phyloP scores from a whole-genome alignment of 2,113 vertebrate genomes.

The Mellivora capensis region DNA sequence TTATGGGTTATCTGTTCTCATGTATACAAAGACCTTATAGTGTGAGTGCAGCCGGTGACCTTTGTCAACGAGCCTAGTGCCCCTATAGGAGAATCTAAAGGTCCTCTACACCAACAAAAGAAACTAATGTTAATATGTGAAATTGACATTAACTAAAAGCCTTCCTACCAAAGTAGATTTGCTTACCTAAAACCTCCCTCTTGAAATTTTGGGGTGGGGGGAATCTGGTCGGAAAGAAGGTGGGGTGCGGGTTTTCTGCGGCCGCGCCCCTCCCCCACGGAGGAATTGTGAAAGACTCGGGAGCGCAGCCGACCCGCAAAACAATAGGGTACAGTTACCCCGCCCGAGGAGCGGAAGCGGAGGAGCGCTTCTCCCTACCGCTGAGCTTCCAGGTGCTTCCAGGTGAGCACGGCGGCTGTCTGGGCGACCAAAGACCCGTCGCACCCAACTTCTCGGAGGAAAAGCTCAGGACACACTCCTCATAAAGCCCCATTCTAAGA shows the following conservation, averaged over 20 bases:
- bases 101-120: neutral
- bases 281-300: neutral
- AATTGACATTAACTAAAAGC: neutral
- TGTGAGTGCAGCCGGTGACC: neutral
- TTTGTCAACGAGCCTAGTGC: neutral
- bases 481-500: neutral
- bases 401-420: neutral
- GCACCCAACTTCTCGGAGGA: conserved; percentile 5
- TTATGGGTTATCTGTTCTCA: neutral
- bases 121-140: neutral
- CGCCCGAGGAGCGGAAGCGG: neutral
- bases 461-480: neutral
- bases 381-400: conserved; percentile 26
- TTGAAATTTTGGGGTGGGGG: neutral
- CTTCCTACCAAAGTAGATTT: neutral
- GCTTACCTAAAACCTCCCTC: neutral
- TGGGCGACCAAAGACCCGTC: neutral
- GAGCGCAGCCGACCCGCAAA: conserved; percentile 22
- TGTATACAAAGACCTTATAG: neutral
- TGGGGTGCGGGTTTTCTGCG: neutral
- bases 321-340: conserved; percentile 66
- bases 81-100: neutral
- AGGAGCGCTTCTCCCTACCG: neutral
- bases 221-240: neutral
- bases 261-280: conserved; percentile 59